phyloP scores from a whole-genome alignment of 2,888 invertebrate species.

The Andrena dorsata region DNA sequence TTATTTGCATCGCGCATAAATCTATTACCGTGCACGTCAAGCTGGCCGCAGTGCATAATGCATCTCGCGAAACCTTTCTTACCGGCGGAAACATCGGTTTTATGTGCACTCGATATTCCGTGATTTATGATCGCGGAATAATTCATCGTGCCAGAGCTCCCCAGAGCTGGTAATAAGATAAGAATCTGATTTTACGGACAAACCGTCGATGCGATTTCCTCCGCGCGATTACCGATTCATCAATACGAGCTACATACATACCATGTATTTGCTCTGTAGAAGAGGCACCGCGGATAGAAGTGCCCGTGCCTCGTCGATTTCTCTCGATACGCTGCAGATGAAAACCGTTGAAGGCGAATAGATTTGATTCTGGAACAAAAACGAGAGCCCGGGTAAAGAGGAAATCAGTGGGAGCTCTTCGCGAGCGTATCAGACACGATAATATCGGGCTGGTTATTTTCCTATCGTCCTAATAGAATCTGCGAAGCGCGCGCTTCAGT shows the following conservation, averaged over 20 bases:
- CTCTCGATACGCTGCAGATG: conserved; percentile 45
- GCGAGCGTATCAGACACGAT: conserved; percentile 13
- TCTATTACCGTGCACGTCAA: conserved; percentile 36
- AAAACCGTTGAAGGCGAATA: conserved; percentile 37
- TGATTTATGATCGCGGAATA: conserved; percentile 54
- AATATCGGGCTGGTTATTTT: conserved; percentile 30
- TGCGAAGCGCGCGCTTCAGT: not conserved
- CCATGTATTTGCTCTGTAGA: too few relatives aligned
- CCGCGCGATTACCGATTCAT: conserved; percentile 18
- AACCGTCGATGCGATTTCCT: conserved; percentile 30
- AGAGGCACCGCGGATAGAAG: not conserved
- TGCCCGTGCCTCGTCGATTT: conserved; percentile 19
- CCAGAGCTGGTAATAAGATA: conserved; percentile 23
- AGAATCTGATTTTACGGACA: conserved; percentile 38
- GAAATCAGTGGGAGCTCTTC: conserved; percentile 19
- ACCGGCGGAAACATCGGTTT: conserved; percentile 47
- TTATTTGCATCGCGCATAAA: conserved; percentile 38
- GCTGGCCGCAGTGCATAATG: conserved; percentile 34
- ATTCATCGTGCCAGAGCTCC: conserved; percentile 36
- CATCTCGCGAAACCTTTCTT: conserved; percentile 36
- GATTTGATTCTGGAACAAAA: conserved; percentile 24
- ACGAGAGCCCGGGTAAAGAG: conserved; percentile 41
- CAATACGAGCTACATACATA: not conserved
- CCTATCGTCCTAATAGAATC: conserved; percentile 27
- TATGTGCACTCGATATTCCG: conserved; percentile 46